These are phyloP conservation scores for Torymus aiolomorphi DNA, from an alignment of 2,888 invertebrate genomes.

Conservation along the genomic window DNA sequence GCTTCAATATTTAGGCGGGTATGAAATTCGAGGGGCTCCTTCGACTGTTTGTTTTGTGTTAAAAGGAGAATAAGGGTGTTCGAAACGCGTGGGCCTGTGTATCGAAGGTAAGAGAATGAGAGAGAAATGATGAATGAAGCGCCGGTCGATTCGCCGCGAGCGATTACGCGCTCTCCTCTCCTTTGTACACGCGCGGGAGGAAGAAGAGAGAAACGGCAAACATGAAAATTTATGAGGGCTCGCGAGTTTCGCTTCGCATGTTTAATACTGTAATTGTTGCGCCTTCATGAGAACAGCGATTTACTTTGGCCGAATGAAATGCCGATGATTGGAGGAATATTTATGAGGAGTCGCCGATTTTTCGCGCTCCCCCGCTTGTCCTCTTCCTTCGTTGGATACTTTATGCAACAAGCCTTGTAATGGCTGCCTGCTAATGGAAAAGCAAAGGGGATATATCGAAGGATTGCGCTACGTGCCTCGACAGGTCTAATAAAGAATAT, in stretches of 20 bases:
- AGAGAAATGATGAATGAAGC: conserved; percentile 43
- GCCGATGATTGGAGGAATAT: conserved; percentile 30
- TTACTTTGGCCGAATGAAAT: conserved; percentile 7
- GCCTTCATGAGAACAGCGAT: conserved; percentile 11
- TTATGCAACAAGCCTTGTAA: not conserved
- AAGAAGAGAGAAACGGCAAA: conserved; percentile 29
- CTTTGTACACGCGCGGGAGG: not conserved
- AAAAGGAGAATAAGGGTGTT: not conserved
- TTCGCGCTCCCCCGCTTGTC: not conserved
- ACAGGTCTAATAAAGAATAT: no score
- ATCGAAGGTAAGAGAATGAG: not conserved
- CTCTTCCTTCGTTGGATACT: not conserved
- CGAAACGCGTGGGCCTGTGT: not conserved
- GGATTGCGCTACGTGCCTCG: no score
- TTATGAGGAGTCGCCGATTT: not conserved
- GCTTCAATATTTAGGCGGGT: no score
- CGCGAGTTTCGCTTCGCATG: conserved; percentile 22
- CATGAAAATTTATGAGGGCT: conserved; percentile 51
- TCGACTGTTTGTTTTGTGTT: conserved; percentile 27
- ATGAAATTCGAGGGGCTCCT: not conserved
- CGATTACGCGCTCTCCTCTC: conserved; percentile 1
- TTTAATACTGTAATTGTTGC: conserved; percentile 39
- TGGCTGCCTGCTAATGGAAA: not conserved
- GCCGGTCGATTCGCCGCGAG: conserved; percentile 14
- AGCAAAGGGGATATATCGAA: no score